These are phyloP conservation scores for Plebejus melissa DNA, from an alignment of 2,888 invertebrate species.

Conservation along the genomic window DNA sequence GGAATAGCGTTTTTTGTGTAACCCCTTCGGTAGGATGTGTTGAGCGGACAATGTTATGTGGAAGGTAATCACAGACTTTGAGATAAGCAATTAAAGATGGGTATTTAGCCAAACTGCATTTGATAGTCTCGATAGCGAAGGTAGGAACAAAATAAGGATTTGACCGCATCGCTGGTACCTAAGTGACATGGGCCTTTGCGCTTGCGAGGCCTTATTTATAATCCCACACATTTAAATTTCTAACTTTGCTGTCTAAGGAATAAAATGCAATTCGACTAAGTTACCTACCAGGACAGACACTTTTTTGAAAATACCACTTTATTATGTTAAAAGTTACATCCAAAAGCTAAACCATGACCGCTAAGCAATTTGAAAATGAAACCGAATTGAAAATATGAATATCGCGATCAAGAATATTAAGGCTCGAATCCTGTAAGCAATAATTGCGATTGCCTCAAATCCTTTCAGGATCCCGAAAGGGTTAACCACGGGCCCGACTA, in stretches of 20 bases:
- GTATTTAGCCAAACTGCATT: neutral
- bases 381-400: conserved; percentile 5
- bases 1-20: conserved; percentile 21
- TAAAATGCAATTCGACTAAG: neutral
- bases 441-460: conserved; percentile 72
- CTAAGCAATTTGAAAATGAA: neutral
- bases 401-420: conserved; percentile 7
- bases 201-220: too few relatives aligned
- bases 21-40: conserved; percentile 5
- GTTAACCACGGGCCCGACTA: conserved; percentile 44
- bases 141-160: too few relatives aligned
- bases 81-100: neutral
- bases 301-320: neutral
- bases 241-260: too few relatives aligned
- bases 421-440: conserved; percentile 39
- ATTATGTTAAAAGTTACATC: neutral
- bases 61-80: neutral
- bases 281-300: neutral
- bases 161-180: too few relatives aligned
- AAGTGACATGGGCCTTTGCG: too few relatives aligned
- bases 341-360: neutral
- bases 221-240: too few relatives aligned
- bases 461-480: conserved; percentile 60
- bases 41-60: neutral
- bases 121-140: neutral